Evolutionary conservation across 2,797 vertebrate genomes (phyloP).

Genomic region (Sardinella longiceps): DNA sequence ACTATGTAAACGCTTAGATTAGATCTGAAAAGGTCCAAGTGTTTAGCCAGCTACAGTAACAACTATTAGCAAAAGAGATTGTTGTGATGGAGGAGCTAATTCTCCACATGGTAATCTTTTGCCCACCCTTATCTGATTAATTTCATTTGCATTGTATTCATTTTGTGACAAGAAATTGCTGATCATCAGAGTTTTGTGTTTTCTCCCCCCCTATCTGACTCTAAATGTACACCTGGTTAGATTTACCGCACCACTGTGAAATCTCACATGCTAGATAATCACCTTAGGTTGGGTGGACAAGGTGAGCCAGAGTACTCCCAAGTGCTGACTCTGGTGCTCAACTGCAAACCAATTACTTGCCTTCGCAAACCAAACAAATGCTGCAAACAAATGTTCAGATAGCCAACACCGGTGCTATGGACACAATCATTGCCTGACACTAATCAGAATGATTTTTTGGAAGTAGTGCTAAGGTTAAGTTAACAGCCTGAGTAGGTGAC

Average conservation of each 20-base stretch:
- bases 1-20: not conserved
- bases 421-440: not conserved
- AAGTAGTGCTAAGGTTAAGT: constrained; percentile 13
- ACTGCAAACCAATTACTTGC: constrained; percentile 3
- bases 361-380: constrained; percentile 28
- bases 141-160: not conserved
- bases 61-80: not conserved
- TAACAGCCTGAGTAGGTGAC: not conserved
- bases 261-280: not conserved
- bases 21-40: not conserved
- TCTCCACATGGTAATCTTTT: not conserved
- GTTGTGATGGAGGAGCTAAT: not conserved
- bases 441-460: not conserved
- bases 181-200: not conserved
- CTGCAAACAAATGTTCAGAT: not conserved
- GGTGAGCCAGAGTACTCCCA: not conserved
- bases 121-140: not conserved
- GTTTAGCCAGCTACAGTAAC: not conserved
- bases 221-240: not conserved
- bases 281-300: not conserved
- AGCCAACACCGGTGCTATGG: not conserved
- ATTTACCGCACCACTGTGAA: not conserved
- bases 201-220: not conserved
- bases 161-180: not conserved
- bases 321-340: not conserved